Conservation (phyloP, 1,140 invertebrate species). For the Diachasmimorpha longicaudata region DNA sequence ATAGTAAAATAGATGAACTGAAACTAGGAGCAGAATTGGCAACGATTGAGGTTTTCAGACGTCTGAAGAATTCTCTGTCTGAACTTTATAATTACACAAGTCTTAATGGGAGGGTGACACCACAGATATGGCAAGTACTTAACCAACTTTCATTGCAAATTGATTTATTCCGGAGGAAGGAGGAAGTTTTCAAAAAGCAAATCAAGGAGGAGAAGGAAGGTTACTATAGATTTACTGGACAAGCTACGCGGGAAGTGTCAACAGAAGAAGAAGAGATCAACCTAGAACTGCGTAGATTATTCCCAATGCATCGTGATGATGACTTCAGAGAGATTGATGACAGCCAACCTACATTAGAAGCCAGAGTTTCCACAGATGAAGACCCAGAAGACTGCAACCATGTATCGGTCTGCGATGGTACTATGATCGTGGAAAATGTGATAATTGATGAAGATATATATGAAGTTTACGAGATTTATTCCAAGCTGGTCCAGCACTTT, state of each 20-base stretch:
- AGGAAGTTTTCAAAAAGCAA: slow-evolving; percentile 72
- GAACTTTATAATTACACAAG: slow-evolving; percentile 69
- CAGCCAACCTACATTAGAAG: neutral
- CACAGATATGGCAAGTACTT: slow-evolving; percentile 60
- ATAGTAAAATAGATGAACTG: slow-evolving; percentile 6
- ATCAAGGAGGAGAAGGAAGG: slow-evolving; percentile 78
- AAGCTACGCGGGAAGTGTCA: slow-evolving; percentile 64
- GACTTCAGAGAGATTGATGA: slow-evolving; percentile 65
- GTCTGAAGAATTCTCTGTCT: slow-evolving; percentile 71
- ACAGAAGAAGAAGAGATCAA: slow-evolving; percentile 78
- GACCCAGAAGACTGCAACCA: too few relatives aligned
- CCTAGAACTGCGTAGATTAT: slow-evolving; percentile 74
- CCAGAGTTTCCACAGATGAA: neutral
- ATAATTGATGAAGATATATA: slow-evolving; percentile 68
- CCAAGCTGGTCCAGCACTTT: slow-evolving; percentile 65
- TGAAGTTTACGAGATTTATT: slow-evolving; percentile 68
- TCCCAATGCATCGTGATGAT: slow-evolving; percentile 75
- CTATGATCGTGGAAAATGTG: slow-evolving; percentile 36
- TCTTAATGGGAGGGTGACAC: slow-evolving; percentile 58
- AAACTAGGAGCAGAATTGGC: slow-evolving; percentile 21
- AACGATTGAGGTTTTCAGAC: slow-evolving; percentile 56
- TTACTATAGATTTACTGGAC: slow-evolving; percentile 77
- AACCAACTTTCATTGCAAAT: slow-evolving; percentile 67
- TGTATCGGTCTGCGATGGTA: too few relatives aligned
- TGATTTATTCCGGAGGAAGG: slow-evolving; percentile 76